Evolutionary conservation across 2,797 vertebrate genomes (phyloP).

Genomic region (Gephyroberyx darwinii): DNA sequence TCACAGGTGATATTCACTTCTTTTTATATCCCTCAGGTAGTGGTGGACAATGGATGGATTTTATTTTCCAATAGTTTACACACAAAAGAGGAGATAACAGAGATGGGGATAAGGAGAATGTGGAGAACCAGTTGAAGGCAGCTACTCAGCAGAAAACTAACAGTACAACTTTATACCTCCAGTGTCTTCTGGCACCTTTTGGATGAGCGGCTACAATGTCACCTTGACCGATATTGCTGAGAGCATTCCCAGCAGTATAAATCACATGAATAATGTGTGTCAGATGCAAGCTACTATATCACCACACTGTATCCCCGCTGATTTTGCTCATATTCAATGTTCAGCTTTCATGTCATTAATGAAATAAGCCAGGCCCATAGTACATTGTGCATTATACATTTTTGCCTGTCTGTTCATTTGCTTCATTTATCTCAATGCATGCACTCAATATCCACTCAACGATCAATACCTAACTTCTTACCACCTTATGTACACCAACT

Average conservation of each 20-base stretch:
- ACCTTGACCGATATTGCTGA: conserved; percentile 4
- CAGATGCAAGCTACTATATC: background rate
- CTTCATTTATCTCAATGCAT: background rate
- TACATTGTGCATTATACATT: background rate
- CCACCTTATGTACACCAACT: background rate
- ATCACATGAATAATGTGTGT: background rate
- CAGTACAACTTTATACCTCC: background rate
- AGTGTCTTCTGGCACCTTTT: background rate
- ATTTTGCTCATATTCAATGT: background rate
- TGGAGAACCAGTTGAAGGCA: background rate
- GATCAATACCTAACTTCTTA: background rate
- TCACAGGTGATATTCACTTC: background rate
- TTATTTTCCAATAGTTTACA: too few species aligned
- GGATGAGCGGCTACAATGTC: background rate
- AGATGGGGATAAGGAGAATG: background rate
- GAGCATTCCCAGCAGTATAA: background rate
- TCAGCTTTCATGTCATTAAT: background rate
- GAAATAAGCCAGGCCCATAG: too few species aligned
- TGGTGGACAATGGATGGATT: background rate
- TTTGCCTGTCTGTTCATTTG: background rate
- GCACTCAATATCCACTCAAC: background rate
- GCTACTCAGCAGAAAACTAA: background rate
- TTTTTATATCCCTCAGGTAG: background rate
- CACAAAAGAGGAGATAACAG: too few species aligned
- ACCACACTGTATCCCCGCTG: background rate